phyloP scores from a whole-genome alignment of 2,888 invertebrate genomes.

The Leuctra nigra region DNA sequence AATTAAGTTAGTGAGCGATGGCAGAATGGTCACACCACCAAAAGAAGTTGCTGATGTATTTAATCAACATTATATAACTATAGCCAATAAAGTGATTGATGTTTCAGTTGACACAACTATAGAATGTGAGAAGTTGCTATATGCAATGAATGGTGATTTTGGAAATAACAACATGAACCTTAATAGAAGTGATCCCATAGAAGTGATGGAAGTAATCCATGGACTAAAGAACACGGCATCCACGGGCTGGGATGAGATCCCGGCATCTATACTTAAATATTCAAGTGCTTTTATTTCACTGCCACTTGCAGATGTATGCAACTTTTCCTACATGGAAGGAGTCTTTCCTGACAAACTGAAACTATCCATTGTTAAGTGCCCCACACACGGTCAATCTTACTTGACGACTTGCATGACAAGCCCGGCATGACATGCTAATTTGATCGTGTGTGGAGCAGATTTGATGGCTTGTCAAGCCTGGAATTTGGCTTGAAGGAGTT shows the following conservation, averaged over 20 bases:
- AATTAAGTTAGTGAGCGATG: no score
- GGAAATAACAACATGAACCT: not conserved
- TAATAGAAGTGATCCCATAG: not conserved
- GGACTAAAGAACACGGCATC: not conserved
- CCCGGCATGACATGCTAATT: no score
- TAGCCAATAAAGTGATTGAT: not conserved
- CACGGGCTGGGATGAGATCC: not conserved
- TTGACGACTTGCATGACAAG: no score
- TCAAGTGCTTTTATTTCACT: not conserved
- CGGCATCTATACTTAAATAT: not conserved
- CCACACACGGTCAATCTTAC: no score
- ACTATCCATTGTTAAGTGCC: no score
- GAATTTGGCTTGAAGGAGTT: no score
- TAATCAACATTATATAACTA: not conserved
- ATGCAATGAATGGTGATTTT: not conserved
- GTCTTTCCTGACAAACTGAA: not conserved
- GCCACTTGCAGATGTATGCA: constrained; percentile 1
- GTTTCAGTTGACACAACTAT: not conserved
- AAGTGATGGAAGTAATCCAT: not conserved
- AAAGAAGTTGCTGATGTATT: not conserved
- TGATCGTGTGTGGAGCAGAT: no score
- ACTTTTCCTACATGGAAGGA: not conserved
- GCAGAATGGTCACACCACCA: no score
- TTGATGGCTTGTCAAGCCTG: no score
- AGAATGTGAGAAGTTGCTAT: not conserved